phyloP scores from a whole-genome alignment of 2,888 invertebrate genomes.

The Perithous albicinctus region DNA sequence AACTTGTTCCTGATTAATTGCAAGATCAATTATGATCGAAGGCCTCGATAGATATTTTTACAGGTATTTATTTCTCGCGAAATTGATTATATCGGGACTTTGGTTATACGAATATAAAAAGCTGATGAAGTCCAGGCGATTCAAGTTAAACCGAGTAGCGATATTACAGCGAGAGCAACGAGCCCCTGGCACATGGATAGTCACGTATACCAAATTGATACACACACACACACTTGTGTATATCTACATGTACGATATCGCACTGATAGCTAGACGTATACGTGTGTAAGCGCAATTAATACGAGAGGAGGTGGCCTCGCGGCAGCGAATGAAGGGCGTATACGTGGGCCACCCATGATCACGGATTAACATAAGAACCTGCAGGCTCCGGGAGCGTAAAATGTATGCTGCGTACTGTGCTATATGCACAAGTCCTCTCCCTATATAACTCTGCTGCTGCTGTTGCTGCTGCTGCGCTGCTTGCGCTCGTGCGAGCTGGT shows the following conservation, averaged over 20 bases:
- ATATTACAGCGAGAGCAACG: slow-evolving; percentile 47
- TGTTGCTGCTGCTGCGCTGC: too few relatives aligned
- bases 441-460: not conserved
- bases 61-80: not conserved
- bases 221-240: not conserved
- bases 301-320: slow-evolving; percentile 65
- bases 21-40: too few relatives aligned
- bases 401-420: slow-evolving; percentile 47
- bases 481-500: slow-evolving; percentile 22
- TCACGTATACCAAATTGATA: slow-evolving; percentile 8
- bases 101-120: slow-evolving; percentile 29
- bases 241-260: slow-evolving; percentile 36
- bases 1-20: too few relatives aligned
- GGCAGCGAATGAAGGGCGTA: slow-evolving; percentile 66
- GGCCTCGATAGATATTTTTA: not conserved
- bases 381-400: slow-evolving; percentile 52
- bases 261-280: not conserved
- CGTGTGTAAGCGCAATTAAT: slow-evolving; percentile 65
- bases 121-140: slow-evolving; percentile 45
- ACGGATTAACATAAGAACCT: slow-evolving; percentile 76
- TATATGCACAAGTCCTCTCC: slow-evolving; percentile 23
- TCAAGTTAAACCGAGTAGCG: slow-evolving; percentile 62
- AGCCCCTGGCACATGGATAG: not conserved
- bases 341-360: slow-evolving; percentile 75
- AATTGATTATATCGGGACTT: slow-evolving; percentile 13